Conservation (phyloP, 2,797 vertebrate species). For the Liasis olivaceus region DNA sequence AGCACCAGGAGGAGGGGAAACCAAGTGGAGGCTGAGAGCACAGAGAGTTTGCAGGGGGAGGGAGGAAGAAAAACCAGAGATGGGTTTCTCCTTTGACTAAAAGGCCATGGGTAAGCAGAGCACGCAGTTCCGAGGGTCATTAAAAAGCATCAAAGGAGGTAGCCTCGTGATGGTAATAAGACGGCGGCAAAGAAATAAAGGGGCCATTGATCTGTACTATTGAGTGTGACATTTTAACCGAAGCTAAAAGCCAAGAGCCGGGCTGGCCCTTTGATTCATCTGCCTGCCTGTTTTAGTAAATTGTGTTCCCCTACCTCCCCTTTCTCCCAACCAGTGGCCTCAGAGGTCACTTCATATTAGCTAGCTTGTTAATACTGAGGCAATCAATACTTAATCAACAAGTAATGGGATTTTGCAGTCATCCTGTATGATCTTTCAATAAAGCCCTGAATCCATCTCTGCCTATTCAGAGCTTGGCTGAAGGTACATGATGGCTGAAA, state of each 20-base stretch:
- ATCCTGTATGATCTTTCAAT: constrained; percentile 99
- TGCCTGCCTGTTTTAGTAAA: constrained; percentile 87
- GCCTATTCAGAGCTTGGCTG: constrained; percentile 84
- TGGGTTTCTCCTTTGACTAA: constrained; percentile 77
- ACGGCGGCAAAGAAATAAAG: constrained; percentile 92
- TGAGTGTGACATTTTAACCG: constrained; percentile 96
- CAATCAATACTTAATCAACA: constrained; percentile 99
- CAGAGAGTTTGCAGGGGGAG: neutral
- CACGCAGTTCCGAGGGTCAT: constrained; percentile 85
- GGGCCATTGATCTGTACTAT: constrained; percentile 94
- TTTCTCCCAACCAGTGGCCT: constrained; percentile 87
- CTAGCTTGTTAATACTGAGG: constrained; percentile 99
- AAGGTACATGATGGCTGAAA: constrained; percentile 79
- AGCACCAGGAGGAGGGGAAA: neutral
- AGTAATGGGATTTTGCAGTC: constrained; percentile 99
- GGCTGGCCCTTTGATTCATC: constrained; percentile 83
- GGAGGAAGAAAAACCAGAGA: constrained; percentile 69
- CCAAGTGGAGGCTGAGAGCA: neutral
- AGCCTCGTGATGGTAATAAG: constrained; percentile 89
- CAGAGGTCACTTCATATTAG: constrained; percentile 98
- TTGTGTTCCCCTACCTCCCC: constrained; percentile 74
- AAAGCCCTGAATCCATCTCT: constrained; percentile 96
- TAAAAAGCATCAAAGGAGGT: constrained; percentile 85
- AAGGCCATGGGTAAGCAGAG: constrained; percentile 80
- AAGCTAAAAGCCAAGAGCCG: constrained; percentile 90